Evolutionary conservation across 2,797 vertebrate species (phyloP), one percentile per base, ranked within the genome.

Genomic region (Gobionotothen gibberifrons): DNA sequence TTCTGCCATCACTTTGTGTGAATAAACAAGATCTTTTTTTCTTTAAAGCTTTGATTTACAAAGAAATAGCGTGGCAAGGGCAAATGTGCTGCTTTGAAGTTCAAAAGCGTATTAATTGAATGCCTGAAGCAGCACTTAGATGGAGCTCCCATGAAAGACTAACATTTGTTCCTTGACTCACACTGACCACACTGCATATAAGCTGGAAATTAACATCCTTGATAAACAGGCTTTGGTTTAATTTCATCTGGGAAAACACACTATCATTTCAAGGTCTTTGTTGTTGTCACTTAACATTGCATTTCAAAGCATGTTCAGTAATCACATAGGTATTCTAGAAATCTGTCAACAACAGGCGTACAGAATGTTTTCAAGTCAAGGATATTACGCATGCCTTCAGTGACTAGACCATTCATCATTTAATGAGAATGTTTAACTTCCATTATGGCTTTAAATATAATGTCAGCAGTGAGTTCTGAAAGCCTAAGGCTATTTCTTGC

Each of bases 51-150:
- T 81, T 86, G 76, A 88, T 82, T 82, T 48, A 63, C 83, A 83
- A 85, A 65, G 46, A 82, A 83, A 83, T 76, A 60, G 55, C 2
- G 15, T 58, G 39, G 72, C 57, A 81, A 65, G 85, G 71, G 66
- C 53, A 81, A 78, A 82, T 85, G 77, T 66, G 14, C 69, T 29
- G 54, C 88, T 90, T 89, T 90, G 82, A 89, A 87, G 80, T 89
- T 76, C 72, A 83, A 42, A 64, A 68, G 76, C 83, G 67, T 83
- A 87, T 84, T 87, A 89, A 81, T 65, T 49, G 62, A 42, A 66
- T 11, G 83, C 78, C 85, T 72, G 66, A 79, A 76, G 79, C 43
- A 2, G 44, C 72, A 73, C 77, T 83, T 69, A 78, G 68, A 85
- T 63, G 62, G 60, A 54, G 78, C 21, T 29, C 60, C 76, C 48